These are phyloP conservation scores for Monodelphis domestica DNA, from an alignment of 2,797 vertebrate species.

Conservation along the genomic window DNA sequence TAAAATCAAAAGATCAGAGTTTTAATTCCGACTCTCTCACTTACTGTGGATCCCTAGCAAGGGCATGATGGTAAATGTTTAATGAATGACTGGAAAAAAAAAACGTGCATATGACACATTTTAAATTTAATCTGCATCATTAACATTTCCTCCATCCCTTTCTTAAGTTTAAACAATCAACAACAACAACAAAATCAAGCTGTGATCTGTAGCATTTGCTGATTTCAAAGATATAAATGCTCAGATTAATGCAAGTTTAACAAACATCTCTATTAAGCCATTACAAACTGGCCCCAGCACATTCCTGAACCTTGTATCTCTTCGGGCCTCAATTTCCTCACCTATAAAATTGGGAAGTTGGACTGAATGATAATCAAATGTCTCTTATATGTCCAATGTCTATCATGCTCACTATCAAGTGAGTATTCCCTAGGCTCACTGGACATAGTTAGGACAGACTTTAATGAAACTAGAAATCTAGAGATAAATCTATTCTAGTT, in stretches of 20 bases:
- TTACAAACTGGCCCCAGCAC: background rate
- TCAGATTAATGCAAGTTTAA: background rate
- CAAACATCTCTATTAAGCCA: background rate
- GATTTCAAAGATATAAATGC: background rate
- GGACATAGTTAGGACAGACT: background rate
- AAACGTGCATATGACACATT: background rate
- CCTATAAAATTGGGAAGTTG: background rate
- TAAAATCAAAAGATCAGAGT: background rate
- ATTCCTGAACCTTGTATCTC: background rate
- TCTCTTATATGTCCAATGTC: background rate
- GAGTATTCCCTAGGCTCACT: background rate
- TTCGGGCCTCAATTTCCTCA: background rate
- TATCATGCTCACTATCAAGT: background rate
- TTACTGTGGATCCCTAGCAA: background rate
- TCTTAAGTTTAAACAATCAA: background rate
- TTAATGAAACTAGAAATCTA: slow-evolving; percentile 36
- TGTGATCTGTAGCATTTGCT: background rate
- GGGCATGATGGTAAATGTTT: background rate
- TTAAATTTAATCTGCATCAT: background rate
- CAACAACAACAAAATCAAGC: background rate
- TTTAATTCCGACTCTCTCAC: background rate
- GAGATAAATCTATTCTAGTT: slow-evolving; percentile 14
- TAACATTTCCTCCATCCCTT: background rate
- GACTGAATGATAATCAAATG: background rate
- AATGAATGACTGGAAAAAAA: no score